Percentiles rank a stretch among this genome's conserved stretches.
phyloP scores from a whole-genome alignment of 1,140 invertebrate species.

The Drosophila kohkoa region DNA sequence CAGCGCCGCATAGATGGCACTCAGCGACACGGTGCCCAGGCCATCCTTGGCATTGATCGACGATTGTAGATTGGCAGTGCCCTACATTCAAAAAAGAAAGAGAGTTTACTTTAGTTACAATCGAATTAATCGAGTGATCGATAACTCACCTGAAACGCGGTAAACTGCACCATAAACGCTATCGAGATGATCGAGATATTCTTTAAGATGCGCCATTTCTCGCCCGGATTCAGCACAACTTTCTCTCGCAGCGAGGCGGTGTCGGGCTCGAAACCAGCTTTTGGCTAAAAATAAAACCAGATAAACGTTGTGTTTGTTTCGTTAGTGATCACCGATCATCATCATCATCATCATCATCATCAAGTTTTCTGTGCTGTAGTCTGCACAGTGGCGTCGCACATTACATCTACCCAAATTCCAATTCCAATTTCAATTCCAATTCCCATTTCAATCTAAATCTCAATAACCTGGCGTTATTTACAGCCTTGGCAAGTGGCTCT shows the following conservation, averaged over 20 bases:
- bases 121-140: not conserved
- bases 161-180: constrained; percentile 97
- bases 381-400: not conserved
- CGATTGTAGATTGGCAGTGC: constrained; percentile 95
- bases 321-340: constrained; percentile 1
- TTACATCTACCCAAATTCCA: too few species aligned
- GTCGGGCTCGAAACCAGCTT: constrained; percentile 83
- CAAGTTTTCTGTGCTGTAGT: not conserved
- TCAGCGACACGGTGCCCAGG: constrained; percentile 93
- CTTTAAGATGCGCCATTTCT: constrained; percentile 95
- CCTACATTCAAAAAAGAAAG: constrained; percentile 82
- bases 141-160: constrained; percentile 90
- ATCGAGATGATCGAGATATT: constrained; percentile 94
- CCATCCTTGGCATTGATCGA: constrained; percentile 94
- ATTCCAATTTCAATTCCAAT: too few species aligned
- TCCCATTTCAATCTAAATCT: too few species aligned
- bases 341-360: not conserved
- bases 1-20: constrained; percentile 94
- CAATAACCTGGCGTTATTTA: too few species aligned
- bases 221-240: constrained; percentile 90
- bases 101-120: too few species aligned
- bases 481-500: too few species aligned
- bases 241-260: constrained; percentile 87
- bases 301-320: constrained; percentile 30
- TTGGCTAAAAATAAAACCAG: constrained; percentile 77